Evolutionary conservation across 2,888 invertebrate species (phyloP).

Genomic region (Acleris holmiana): DNA sequence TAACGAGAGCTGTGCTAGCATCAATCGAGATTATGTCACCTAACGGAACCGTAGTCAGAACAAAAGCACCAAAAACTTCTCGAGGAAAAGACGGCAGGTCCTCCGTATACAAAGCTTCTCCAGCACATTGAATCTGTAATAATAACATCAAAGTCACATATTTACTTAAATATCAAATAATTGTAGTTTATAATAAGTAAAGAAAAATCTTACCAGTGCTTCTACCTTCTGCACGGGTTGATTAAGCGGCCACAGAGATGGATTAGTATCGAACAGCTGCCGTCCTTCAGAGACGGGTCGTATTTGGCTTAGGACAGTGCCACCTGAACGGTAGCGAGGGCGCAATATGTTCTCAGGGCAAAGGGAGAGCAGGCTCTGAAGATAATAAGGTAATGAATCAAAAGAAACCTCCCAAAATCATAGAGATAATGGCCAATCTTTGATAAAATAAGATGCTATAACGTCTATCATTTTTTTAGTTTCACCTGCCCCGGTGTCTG

Average conservation of each 20-base stretch:
- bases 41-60: slow-evolving; percentile 80
- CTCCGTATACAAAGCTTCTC: slow-evolving; percentile 87
- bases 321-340: slow-evolving; percentile 72
- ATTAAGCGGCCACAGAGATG: slow-evolving; percentile 86
- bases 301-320: slow-evolving; percentile 58
- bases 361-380: slow-evolving; percentile 79
- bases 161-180: neutral
- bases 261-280: slow-evolving; percentile 85
- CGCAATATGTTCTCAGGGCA: slow-evolving; percentile 70
- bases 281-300: slow-evolving; percentile 84
- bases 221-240: slow-evolving; percentile 87
- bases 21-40: slow-evolving; percentile 85
- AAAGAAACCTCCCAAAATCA: neutral
- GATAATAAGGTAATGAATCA: slow-evolving; percentile 4
- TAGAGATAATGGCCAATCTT: too few species aligned
- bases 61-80: slow-evolving; percentile 88
- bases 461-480: too few species aligned
- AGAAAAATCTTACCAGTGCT: slow-evolving; percentile 56
- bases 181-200: neutral
- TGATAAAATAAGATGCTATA: too few species aligned
- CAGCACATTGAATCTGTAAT: slow-evolving; percentile 83
- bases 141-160: neutral
- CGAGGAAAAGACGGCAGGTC: slow-evolving; percentile 84
- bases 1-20: slow-evolving; percentile 85
- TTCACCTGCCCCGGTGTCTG: too few species aligned